Base-by-base conservation (phyloP, 1,140 invertebrate species). In the Tigriopus japonicus region DNA sequence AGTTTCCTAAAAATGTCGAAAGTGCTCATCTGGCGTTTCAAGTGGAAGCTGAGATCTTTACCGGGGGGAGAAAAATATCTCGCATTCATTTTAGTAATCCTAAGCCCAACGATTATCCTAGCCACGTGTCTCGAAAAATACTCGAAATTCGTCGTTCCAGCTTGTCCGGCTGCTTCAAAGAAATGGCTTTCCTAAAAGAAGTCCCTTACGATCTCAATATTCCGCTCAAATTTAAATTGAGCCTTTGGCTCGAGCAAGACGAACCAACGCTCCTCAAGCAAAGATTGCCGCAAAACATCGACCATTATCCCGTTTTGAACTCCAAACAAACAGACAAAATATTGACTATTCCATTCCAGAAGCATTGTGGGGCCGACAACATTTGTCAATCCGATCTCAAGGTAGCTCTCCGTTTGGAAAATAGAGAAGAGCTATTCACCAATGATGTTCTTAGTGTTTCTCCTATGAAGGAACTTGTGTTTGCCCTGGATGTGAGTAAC, bases 301-400 rank as follows among this genome's bases (percentile, higher is more conserved):
- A 83, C 59, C 75, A 81, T 42, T 86, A 83, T 65, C 89, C 91
- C 0, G 89, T 94, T 58, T 71, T 94, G 13, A 90, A 94, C 72
- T 82, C 87, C 64, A 85, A 86, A 63, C 81, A 85, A 69, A 86
- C 88, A 0, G 80, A 80, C 10, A 81, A 82, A 64, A 73, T 81
- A 2, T 91, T 93, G 66, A 77, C 83, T 66, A 88, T 85, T 1
- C 83, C 81, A 21, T 94, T 97, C 74, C 80, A 89, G 56, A 94
- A 93, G 72, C 87, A 94, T 68, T 97, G 91, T 69, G 91, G 89
- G 7, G 73, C 78, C 0, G 87, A 95, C 69, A 87, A 91, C 67
- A 75, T 87, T 19, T 96, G 92, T 70, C 80, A 87, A 65, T 93
- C 88, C 70, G 78, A 91, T 68, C 70, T 95, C 14, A 71, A 78